Evolutionary conservation across 1,140 invertebrate species (phyloP).

Genomic region (Armadillidium nasatum): DNA sequence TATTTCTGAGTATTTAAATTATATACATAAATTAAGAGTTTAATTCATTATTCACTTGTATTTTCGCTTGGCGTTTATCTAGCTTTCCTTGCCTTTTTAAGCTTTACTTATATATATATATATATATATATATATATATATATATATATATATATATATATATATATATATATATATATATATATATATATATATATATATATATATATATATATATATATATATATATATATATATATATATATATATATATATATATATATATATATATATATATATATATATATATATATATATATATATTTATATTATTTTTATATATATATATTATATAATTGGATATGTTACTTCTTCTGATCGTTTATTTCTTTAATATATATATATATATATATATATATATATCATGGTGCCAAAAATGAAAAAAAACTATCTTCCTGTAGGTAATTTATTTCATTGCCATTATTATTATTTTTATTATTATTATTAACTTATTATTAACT

Average conservation of each 20-base stretch:
- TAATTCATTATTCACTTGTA: too few species aligned
- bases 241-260: background rate
- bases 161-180: background rate
- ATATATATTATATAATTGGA: background rate
- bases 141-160: background rate
- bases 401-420: background rate
- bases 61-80: too few species aligned
- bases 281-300: background rate
- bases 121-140: background rate
- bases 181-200: background rate
- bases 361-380: background rate
- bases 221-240: background rate
- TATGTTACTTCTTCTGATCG: background rate
- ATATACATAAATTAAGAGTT: too few species aligned
- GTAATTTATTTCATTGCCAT: background rate
- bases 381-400: slow-evolving; percentile 15
- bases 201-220: background rate
- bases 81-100: background rate
- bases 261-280: background rate
- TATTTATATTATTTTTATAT: background rate
- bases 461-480: background rate
- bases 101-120: background rate
- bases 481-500: background rate
- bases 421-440: background rate
- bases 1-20: too few species aligned